These are phyloP conservation scores for Diaphora mendica DNA, from an alignment of 2,888 invertebrate species.

Conservation along the genomic window DNA sequence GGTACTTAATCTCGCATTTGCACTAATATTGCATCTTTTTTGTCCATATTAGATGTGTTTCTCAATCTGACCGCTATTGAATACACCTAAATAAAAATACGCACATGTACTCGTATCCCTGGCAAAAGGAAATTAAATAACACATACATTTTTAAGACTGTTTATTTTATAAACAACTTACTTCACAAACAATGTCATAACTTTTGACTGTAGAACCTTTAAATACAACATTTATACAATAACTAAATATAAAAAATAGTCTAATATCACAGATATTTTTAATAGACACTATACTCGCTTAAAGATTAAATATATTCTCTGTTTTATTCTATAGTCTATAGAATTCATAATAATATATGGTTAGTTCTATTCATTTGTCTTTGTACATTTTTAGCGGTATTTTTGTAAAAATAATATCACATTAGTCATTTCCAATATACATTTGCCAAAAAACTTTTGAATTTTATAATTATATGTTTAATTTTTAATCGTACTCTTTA, in stretches of 20 bases:
- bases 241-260: conserved; percentile 58
- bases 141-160: conserved; percentile 57
- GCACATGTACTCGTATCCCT: neutral
- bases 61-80: neutral
- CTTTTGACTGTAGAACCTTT: conserved; percentile 69
- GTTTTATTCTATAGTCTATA: conserved; percentile 27
- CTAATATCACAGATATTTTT: conserved; percentile 80
- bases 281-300: conserved; percentile 53
- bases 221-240: conserved; percentile 69
- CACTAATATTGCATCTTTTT: neutral
- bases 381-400: conserved; percentile 17
- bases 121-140: conserved; percentile 18
- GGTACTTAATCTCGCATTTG: neutral
- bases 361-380: conserved; percentile 29
- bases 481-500: conserved; percentile 43
- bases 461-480: conserved; percentile 27
- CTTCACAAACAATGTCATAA: conserved; percentile 76
- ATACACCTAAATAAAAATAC: too few relatives aligned
- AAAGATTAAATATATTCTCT: conserved; percentile 44
- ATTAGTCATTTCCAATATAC: conserved; percentile 38
- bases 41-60: neutral
- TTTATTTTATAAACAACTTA: conserved; percentile 83
- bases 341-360: conserved; percentile 37
- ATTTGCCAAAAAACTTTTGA: conserved; percentile 22
- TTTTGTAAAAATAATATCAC: conserved; percentile 62